A percentile compares a stretch with the other conserved stretches of the same genome.
These are phyloP conservation scores for Troides helena DNA, from an alignment of 2,888 invertebrate species.

Conservation along the genomic window DNA sequence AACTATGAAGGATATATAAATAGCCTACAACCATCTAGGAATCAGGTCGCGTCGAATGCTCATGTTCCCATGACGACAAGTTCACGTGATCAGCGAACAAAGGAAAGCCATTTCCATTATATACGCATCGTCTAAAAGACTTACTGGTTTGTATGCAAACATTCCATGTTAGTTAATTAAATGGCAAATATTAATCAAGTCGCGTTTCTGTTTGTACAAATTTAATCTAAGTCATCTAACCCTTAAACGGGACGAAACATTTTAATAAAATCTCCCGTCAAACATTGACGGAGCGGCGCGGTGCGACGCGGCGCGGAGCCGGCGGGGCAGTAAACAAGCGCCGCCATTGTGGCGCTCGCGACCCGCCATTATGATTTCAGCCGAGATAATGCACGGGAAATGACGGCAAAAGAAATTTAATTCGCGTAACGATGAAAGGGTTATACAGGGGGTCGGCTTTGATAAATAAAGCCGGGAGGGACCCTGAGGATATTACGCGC, in stretches of 20 bases:
- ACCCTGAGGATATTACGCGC: constrained; percentile 69
- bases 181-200: neutral
- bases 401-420: constrained; percentile 81
- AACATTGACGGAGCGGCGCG: constrained; percentile 68
- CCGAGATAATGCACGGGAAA: constrained; percentile 80
- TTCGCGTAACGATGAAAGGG: constrained; percentile 79
- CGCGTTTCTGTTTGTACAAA: constrained; percentile 30
- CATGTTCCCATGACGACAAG: no score
- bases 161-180: no score
- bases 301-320: no score
- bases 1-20: no score
- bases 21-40: no score
- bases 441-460: constrained; percentile 71
- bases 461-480: constrained; percentile 72
- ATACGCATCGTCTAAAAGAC: no score
- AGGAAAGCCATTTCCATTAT: no score
- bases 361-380: constrained; percentile 76
- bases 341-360: constrained; percentile 61
- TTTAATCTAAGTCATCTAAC: constrained; percentile 45
- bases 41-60: no score
- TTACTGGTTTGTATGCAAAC: no score
- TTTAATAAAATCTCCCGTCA: constrained; percentile 78
- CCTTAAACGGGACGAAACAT: constrained; percentile 69
- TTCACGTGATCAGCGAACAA: no score
- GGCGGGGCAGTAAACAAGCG: constrained; percentile 61